phyloP scores from a whole-genome alignment of 2,888 invertebrate species.

The Sicus ferrugineus region DNA sequence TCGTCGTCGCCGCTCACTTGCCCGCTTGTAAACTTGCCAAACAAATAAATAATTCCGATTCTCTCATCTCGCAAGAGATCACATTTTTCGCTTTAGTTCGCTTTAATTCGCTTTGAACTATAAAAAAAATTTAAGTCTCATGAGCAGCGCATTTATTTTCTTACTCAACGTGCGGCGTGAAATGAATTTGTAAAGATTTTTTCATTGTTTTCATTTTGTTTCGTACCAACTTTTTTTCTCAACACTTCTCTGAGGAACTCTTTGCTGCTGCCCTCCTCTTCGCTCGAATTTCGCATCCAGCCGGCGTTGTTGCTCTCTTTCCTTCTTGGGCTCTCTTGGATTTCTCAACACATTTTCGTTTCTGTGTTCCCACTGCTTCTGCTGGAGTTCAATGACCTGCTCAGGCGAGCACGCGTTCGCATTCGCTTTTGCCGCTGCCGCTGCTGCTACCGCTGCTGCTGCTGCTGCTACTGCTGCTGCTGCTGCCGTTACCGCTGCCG shows the following conservation, averaged over 20 bases:
- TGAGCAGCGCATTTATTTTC: too few relatives aligned
- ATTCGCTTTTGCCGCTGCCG: slow-evolving; percentile 34
- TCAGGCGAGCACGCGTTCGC: slow-evolving; percentile 44
- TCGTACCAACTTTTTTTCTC: neutral
- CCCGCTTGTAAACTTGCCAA: too few relatives aligned
- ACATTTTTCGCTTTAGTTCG: too few relatives aligned
- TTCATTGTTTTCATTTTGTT: neutral
- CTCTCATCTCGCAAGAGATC: too few relatives aligned
- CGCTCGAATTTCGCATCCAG: slow-evolving; percentile 5
- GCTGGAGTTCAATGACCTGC: neutral
- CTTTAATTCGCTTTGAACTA: too few relatives aligned
- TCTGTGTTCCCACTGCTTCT: neutral
- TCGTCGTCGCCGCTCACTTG: too few relatives aligned
- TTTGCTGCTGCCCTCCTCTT: neutral
- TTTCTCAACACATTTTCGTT: slow-evolving; percentile 5
- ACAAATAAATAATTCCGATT: too few relatives aligned
- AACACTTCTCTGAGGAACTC: neutral
- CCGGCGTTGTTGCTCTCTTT: neutral
- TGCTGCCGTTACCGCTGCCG: neutral
- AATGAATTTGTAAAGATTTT: neutral
- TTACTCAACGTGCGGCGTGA: neutral
- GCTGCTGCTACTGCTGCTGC: slow-evolving; percentile 15
- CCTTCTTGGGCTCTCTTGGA: slow-evolving; percentile 18
- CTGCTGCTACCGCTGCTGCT: neutral
- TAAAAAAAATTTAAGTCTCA: too few relatives aligned